A percentile compares a stretch with the other conserved stretches of the same genome.
Evolutionary conservation across 2,797 vertebrate species (phyloP).

Genomic region (Cottoperca gobio): DNA sequence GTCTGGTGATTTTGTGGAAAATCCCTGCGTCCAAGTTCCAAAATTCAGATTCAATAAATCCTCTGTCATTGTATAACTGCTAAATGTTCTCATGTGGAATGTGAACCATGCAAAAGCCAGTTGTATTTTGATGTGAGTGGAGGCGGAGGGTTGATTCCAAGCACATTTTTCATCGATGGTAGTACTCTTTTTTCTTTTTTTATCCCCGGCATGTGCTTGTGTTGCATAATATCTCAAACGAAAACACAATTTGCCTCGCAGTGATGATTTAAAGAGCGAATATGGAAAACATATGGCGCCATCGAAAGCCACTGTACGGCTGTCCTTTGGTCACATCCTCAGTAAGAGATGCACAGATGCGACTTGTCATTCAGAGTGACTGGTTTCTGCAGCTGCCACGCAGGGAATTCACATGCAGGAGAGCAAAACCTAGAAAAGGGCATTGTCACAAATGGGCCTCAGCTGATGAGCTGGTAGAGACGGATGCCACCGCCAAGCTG

Average conservation of each 20-base stretch:
- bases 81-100: constrained; percentile 26
- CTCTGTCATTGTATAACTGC: neutral
- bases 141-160: constrained; percentile 34
- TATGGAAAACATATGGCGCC: constrained; percentile 59
- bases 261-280: constrained; percentile 34
- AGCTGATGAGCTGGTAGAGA: constrained; percentile 49
- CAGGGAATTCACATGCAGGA: constrained; percentile 20
- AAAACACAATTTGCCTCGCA: constrained; percentile 43
- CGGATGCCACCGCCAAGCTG: constrained; percentile 39
- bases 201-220: constrained; percentile 23
- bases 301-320: constrained; percentile 14
- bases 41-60: neutral
- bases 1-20: neutral
- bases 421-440: neutral
- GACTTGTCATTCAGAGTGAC: constrained; percentile 25
- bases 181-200: constrained; percentile 31
- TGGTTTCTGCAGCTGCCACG: constrained; percentile 47
- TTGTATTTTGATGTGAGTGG: constrained; percentile 26
- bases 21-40: neutral
- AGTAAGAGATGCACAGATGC: constrained; percentile 52
- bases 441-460: constrained; percentile 14
- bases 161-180: constrained; percentile 40
- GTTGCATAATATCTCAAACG: constrained; percentile 58
- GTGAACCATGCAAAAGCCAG: constrained; percentile 40
- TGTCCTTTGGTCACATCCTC: constrained; percentile 38